phyloP scores from a whole-genome alignment of 2,888 invertebrate species.

The Coremacera marginata region DNA sequence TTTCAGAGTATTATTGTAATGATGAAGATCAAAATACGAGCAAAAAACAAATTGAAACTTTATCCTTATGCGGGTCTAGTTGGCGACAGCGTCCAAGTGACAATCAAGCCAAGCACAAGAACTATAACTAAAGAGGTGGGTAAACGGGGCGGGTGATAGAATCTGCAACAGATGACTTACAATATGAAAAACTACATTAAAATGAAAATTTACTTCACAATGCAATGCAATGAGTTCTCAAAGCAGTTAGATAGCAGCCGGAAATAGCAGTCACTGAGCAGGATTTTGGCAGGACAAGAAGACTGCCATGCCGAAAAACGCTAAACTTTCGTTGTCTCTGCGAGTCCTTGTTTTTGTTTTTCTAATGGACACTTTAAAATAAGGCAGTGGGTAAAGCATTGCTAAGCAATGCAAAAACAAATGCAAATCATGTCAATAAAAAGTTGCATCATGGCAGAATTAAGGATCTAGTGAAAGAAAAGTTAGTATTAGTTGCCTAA shows the following conservation, averaged over 20 bases:
- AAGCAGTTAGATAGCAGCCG: not conserved
- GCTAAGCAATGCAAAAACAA: too few relatives aligned
- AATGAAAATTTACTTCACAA: conserved; percentile 19
- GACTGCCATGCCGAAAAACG: too few relatives aligned
- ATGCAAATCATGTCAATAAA: too few relatives aligned
- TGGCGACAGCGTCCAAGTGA: not conserved
- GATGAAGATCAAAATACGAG: not conserved
- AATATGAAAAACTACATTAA: conserved; percentile 28
- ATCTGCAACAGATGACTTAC: conserved; percentile 5
- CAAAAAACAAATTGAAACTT: conserved; percentile 32
- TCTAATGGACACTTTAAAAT: too few relatives aligned
- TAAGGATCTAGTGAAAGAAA: too few relatives aligned
- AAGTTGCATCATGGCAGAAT: too few relatives aligned
- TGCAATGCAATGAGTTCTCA: not conserved
- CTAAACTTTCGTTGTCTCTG: too few relatives aligned
- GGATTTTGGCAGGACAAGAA: not conserved
- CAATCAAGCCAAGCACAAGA: not conserved
- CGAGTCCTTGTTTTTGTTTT: too few relatives aligned
- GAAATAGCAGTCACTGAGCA: not conserved
- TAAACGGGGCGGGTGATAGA: not conserved
- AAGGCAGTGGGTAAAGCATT: too few relatives aligned
- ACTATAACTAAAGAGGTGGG: not conserved
- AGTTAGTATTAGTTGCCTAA: too few relatives aligned
- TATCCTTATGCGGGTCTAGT: conserved; percentile 10
- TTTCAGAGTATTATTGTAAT: not conserved